Base-by-base conservation (phyloP, 2,797 vertebrate genomes). In the Hirundo rustica region DNA sequence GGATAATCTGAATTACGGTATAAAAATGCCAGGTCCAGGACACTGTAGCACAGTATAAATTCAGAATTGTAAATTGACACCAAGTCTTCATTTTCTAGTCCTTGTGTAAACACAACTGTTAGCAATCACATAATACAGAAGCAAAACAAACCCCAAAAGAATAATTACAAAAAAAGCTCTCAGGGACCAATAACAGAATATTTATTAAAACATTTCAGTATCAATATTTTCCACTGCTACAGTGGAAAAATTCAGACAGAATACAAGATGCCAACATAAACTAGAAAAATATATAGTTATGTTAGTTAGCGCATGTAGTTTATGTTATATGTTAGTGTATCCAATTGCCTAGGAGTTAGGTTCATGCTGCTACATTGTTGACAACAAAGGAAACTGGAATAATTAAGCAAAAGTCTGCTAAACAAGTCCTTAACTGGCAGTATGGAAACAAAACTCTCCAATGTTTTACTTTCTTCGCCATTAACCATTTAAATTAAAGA, bases 131-230 rank as follows among this genome's bases (percentile, higher is more conserved):
- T 58, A 57, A 60, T 17, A 47, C 1, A 55, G 16, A 45, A 84
- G 44, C 45, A 73, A 30, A 66, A 48, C 9, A 40, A 32, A 42
- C 1, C 2, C 2, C 7, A 30, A 36, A 67, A 61, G 3, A 34
- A 27, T 3, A 27, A 36, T 29, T 50, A n/a, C 1, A 23, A 9
- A 32, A 30, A 64, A 27, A 21, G 0, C 2, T 11, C 7, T 55
- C 4, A 26, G 11, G 1, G 14, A 38, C 10, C 51, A 48, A 19
- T 25, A 38, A 53, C 18, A 34, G 4, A 20, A 30, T 58, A 36
- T 23, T 70, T 62, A 32, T 75, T 42, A 38, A 88, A 70, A 53
- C 0, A 51, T 57, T 29, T 74, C 4, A 10, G 3, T 57, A 78
- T 54, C 32, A 53, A 15, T 25, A 38, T 38, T 38, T 38, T 38